These are phyloP conservation scores for Drosophila fuyamai DNA, from an alignment of 1,140 invertebrate genomes.

Conservation along the genomic window DNA sequence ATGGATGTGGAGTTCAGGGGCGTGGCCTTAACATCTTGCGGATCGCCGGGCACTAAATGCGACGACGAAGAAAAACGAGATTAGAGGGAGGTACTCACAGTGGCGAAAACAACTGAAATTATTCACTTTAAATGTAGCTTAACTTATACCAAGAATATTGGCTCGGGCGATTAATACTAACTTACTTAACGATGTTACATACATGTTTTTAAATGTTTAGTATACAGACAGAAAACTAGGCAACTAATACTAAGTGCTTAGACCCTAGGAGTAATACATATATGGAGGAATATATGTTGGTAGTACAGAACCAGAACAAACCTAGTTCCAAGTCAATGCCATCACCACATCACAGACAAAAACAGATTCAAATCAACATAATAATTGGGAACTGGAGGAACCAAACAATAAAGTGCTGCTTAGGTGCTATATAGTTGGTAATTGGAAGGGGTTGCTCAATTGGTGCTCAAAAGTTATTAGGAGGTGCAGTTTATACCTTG, in stretches of 20 bases:
- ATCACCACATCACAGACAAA: conserved; percentile 78
- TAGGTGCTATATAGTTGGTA: conserved; percentile 61
- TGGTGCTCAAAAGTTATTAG: conserved; percentile 69
- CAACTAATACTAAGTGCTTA: conserved; percentile 52
- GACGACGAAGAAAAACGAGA: conserved; percentile 81
- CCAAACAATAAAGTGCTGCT: conserved; percentile 62
- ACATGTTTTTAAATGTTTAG: conserved; percentile 2
- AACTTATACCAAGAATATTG: conserved; percentile 19
- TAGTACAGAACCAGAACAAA: conserved; percentile 64
- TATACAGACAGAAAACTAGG: conserved; percentile 39
- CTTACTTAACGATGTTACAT: conserved; percentile 16
- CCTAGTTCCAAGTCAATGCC: conserved; percentile 65
- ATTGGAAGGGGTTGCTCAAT: conserved; percentile 59
- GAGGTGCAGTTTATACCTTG: conserved; percentile 72
- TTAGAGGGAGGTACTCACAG: conserved; percentile 58
- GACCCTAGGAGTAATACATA: conserved; percentile 50
- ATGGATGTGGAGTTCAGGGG: conserved; percentile 97
- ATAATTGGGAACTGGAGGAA: conserved; percentile 28
- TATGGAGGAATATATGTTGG: conserved; percentile 12
- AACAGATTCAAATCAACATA: conserved; percentile 37
- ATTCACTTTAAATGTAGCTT: conserved; percentile 42
- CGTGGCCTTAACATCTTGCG: conserved; percentile 94
- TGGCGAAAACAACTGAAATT: conserved; percentile 5
- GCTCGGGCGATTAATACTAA: conserved; percentile 22
- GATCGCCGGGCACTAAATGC: conserved; percentile 96